phyloP scores from a whole-genome alignment of 2,113 vertebrate genomes.

The Leucosticte australis region DNA sequence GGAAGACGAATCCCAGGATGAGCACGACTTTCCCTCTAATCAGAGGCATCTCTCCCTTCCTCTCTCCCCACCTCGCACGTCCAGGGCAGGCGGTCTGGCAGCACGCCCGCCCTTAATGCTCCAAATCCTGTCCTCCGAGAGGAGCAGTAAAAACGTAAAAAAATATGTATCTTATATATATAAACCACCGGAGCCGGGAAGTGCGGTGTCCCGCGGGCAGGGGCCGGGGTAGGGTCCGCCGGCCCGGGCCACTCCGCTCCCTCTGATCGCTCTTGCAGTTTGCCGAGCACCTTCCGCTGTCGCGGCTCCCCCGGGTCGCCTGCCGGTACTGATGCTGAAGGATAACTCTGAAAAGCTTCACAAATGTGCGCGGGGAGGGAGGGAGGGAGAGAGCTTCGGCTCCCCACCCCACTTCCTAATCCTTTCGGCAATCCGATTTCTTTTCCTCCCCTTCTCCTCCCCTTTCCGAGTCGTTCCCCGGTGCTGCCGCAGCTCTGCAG shows the following conservation, averaged over 20 bases:
- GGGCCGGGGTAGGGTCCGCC: neutral
- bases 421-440: conserved; percentile 1
- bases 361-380: neutral
- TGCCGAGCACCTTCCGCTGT: conserved; percentile 1
- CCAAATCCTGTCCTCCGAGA: neutral
- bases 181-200: neutral
- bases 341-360: neutral
- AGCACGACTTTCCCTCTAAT: conserved; percentile 58
- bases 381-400: neutral
- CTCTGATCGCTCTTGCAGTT: conserved; percentile 8
- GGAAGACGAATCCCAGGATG: conserved; percentile 67
- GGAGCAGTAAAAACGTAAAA: neutral
- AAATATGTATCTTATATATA: neutral
- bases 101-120: neutral
- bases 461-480: neutral
- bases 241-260: neutral
- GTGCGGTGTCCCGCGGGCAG: neutral
- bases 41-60: conserved; percentile 69
- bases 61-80: neutral
- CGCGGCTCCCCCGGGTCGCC: neutral
- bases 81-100: neutral
- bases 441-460: conserved; percentile 3
- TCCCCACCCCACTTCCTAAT: neutral
- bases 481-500: neutral
- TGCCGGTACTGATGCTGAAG: conserved; percentile 24